Evolutionary conservation across 1,140 invertebrate species (phyloP).

Genomic region (Drosophila mojavensis): DNA sequence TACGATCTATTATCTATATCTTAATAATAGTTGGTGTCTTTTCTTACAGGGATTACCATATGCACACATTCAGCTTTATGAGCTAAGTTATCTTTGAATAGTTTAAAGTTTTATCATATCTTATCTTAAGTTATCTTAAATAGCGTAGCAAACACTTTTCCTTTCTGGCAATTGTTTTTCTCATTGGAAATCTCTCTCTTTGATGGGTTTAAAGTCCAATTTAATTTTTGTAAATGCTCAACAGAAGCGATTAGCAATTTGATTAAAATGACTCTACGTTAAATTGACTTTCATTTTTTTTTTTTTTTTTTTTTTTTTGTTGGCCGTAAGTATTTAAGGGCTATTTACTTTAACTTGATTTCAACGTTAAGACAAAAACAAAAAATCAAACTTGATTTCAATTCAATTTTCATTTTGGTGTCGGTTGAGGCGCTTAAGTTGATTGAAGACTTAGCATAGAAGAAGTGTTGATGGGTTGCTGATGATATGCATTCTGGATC

Average conservation of each 20-base stretch:
- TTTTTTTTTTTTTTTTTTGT: conserved; percentile 18
- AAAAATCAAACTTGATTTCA: conserved; percentile 38
- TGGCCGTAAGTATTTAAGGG: conserved; percentile 49
- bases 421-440: conserved; percentile 43
- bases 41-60: conserved; percentile 52
- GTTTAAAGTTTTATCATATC: background rate
- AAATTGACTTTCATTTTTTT: conserved; percentile 23
- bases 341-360: conserved; percentile 48
- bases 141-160: conserved; percentile 77
- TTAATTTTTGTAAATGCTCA: background rate
- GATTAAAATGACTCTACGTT: conserved; percentile 45
- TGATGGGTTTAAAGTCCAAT: conserved; percentile 65
- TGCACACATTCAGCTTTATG: conserved; percentile 35
- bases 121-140: conserved; percentile 24
- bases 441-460: conserved; percentile 77
- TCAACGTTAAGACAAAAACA: conserved; percentile 18
- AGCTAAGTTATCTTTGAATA: conserved; percentile 10
- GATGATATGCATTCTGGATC: conserved; percentile 71
- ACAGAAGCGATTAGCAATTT: conserved; percentile 22
- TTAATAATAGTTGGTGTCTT: conserved; percentile 49
- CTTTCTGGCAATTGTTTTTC: conserved; percentile 19
- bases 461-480: conserved; percentile 73
- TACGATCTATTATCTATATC: conserved; percentile 25
- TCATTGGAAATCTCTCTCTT: conserved; percentile 18
- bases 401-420: conserved; percentile 8